These are phyloP conservation scores for Melozone crissalis DNA, from an alignment of 2,113 vertebrate species.

Conservation along the genomic window DNA sequence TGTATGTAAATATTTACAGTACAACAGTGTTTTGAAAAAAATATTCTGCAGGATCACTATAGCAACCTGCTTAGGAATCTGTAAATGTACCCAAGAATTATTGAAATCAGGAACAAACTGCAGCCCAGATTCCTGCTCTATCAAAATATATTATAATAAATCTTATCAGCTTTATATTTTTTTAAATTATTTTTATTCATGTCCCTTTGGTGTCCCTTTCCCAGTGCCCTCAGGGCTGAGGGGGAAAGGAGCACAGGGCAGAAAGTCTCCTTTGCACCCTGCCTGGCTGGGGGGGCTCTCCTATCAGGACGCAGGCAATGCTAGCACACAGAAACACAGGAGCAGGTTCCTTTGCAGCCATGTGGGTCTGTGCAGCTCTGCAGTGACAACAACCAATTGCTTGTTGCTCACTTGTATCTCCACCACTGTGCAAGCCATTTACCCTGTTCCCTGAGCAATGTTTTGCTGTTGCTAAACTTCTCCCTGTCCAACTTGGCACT, in stretches of 20 bases:
- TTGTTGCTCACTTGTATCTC: not conserved
- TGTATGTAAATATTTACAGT: slow-evolving; percentile 65
- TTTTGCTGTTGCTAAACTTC: not conserved
- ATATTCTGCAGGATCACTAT: slow-evolving; percentile 46
- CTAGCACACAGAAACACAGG: not conserved
- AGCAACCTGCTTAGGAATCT: slow-evolving; percentile 55
- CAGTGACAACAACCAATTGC: fast-evolving
- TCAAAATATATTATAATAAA: not conserved
- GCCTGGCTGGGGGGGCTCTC: not conserved
- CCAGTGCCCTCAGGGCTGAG: not conserved
- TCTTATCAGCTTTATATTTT: not conserved
- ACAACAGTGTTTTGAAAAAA: slow-evolving; percentile 48
- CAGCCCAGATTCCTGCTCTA: not conserved
- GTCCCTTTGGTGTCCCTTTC: not conserved
- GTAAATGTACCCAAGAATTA: slow-evolving; percentile 20
- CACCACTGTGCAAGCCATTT: fast-evolving
- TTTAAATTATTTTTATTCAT: not conserved
- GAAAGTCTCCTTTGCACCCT: not conserved
- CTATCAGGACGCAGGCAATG: not conserved
- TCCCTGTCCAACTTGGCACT: not conserved
- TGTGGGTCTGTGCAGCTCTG: not conserved
- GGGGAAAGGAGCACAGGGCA: not conserved
- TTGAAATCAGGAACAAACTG: not conserved
- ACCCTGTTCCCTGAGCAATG: not conserved
- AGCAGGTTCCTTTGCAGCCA: not conserved